Percentiles rank a stretch among this genome's conserved stretches.
Conservation (phyloP, 2,888 invertebrate genomes). For the Pseudolycoriella hygida region DNA sequence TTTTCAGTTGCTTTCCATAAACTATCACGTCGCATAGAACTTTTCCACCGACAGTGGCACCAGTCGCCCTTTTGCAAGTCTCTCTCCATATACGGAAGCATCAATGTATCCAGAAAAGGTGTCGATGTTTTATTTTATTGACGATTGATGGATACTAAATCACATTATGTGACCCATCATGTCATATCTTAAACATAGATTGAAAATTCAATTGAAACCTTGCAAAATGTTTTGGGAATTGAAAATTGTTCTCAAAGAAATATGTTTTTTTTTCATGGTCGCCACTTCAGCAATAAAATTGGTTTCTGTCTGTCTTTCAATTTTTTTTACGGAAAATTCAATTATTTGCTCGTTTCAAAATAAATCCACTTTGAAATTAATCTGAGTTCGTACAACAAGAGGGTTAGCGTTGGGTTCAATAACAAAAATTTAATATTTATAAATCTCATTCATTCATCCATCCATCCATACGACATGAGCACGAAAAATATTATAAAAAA, state of each 20-base stretch:
- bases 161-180: background rate
- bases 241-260: background rate
- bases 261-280: background rate
- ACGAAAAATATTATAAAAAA: background rate
- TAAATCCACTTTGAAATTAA: too few relatives aligned
- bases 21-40: too few relatives aligned
- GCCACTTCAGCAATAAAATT: background rate
- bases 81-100: too few relatives aligned
- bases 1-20: too few relatives aligned
- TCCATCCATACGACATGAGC: background rate
- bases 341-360: too few relatives aligned
- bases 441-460: too few relatives aligned
- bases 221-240: background rate
- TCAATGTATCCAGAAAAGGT: too few relatives aligned
- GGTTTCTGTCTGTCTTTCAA: background rate
- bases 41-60: too few relatives aligned
- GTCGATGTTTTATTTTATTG: slow-evolving; percentile 4
- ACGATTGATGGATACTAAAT: slow-evolving; percentile 1
- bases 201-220: background rate
- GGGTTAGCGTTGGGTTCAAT: too few relatives aligned
- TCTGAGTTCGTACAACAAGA: too few relatives aligned
- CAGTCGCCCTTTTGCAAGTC: too few relatives aligned
- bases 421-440: too few relatives aligned
- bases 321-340: background rate
- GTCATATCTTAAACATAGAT: background rate